Base-by-base conservation (phyloP, 2,797 vertebrate species). In the Oryzias sinensis region DNA sequence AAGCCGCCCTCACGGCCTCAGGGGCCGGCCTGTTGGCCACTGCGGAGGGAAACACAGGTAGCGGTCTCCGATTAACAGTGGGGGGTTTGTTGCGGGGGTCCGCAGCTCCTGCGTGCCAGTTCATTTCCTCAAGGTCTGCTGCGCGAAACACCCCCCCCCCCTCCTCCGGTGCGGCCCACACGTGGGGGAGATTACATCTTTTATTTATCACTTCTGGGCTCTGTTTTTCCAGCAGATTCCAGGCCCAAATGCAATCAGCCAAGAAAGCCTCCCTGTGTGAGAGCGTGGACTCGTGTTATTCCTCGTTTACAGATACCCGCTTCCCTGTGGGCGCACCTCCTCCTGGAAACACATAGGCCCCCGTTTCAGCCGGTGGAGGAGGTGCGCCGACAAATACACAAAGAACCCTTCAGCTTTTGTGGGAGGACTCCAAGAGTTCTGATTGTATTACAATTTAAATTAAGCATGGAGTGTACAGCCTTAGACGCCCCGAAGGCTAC, bases 151-250 rank as follows among this genome's bases (percentile, higher is more conserved):
- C n/a, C n/a, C n/a, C 18, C 24, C 74, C 75, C 74, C 74, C 84
- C 68, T 74, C 57, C 76, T 74, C 65, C 33, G 52, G 74, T 60
- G 37, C 74, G 18, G 77, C 74, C 74, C 82, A 81, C 70, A 80
- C 80, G 76, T 87, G 88, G 73, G 87, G 84, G 16, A 89, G 94
- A 96, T 87, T 94, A 91, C 93, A 95, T 95, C 93, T 96, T 97
- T 97, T 96, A 96, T 97, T 96, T 96, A 97, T 95, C 91, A 53
- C 91, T 89, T 86, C 88, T 93, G 91, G 92, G 92, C 93, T 95
- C 93, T 93, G 94, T 94, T 95, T 95, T 85, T 92, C 93, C 93
- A 93, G 91, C 81, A 92, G 94, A 98, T 96, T 96, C 95, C 93
- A 93, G 86, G 86, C 89, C 87, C 88, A 92, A 92, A 93, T 88